Evolutionary conservation across 1,140 invertebrate genomes (phyloP), one percentile per base, ranked within the genome.

Genomic region (Temnothorax longispinosus): DNA sequence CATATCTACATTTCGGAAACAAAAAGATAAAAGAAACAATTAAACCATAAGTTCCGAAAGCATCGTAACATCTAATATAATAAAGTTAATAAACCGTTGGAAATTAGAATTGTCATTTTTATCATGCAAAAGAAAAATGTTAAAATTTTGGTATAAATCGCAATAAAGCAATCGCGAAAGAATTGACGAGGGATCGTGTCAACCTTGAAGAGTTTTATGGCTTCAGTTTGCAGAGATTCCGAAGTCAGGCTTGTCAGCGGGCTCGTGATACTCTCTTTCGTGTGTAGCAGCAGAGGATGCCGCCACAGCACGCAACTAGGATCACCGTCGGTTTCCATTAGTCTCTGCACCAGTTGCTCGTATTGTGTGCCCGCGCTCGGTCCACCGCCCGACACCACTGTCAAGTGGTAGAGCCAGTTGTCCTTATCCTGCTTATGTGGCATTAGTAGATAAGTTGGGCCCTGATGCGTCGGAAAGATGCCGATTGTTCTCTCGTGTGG

Each of bases 241-340:
- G 98, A 98, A 38, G 98, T 98, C 47, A 99, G 95, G 35, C 98
- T 98, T 0, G 98, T 98, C 5, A 99, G 95, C 7, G 98, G 98
- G 41, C 97, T 97, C 0, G 97, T 97, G 65, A 99, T 98, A 65
- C 97, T 97, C 90, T 99, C 98, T 95, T 99, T 99, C 21, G 97
- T 97, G 93, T 99, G 98, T n/a, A 99, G 95, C 87, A 99, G 93
- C 52, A 98, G 96, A 13, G 98, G 98, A 96, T 99, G 98, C 94
- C 98, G 97, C 99, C 99, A 99, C 62, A 99, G 96, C 27, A 98
- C 98, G 94, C 98, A 99, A 94, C 98, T 98, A n/a, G 98, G 97
- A 96, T 99, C 98, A 6, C 98, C 98, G 92, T 99, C 98, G 18
- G 98, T 98, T 95, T 99, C 98, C 98, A 99, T 99, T 13, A 99